phyloP scores from a whole-genome alignment of 2,888 invertebrate species.

The Drosophila kokeensis region DNA sequence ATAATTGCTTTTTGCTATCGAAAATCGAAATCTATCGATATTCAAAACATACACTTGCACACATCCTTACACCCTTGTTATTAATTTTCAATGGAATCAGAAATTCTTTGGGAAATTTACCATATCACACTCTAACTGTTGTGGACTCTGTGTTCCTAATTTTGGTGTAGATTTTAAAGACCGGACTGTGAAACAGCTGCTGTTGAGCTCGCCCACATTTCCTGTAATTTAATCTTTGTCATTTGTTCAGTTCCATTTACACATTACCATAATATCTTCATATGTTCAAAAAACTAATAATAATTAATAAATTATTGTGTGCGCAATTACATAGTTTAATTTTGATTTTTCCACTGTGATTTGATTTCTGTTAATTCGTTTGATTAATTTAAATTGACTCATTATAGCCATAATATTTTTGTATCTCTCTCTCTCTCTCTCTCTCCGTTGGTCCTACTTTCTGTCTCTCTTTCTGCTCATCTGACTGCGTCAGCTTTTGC shows the following conservation, averaged over 20 bases:
- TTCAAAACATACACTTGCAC: background rate
- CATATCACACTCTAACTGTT: background rate
- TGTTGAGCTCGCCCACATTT: background rate
- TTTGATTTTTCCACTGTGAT: background rate
- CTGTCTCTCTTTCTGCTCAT: background rate
- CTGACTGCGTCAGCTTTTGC: background rate
- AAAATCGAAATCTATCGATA: background rate
- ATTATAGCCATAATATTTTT: slow-evolving; percentile 42
- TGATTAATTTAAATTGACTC: slow-evolving; percentile 45
- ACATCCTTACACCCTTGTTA: too few relatives aligned
- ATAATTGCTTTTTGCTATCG: too few relatives aligned
- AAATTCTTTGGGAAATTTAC: background rate
- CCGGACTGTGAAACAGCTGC: background rate
- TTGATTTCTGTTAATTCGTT: slow-evolving; percentile 27
- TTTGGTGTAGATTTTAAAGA: background rate
- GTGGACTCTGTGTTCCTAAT: background rate
- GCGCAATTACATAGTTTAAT: background rate
- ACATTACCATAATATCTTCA: background rate
- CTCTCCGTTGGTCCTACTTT: slow-evolving; percentile 21
- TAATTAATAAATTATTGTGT: background rate
- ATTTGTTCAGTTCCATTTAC: background rate
- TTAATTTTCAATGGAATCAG: background rate
- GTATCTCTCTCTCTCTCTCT: slow-evolving; percentile 11
- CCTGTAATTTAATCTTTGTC: background rate
- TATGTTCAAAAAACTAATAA: background rate